Percentiles rank a stretch among this genome's conserved stretches.
Conservation (phyloP, 1,140 invertebrate species). For the Atta cephalotes region DNA sequence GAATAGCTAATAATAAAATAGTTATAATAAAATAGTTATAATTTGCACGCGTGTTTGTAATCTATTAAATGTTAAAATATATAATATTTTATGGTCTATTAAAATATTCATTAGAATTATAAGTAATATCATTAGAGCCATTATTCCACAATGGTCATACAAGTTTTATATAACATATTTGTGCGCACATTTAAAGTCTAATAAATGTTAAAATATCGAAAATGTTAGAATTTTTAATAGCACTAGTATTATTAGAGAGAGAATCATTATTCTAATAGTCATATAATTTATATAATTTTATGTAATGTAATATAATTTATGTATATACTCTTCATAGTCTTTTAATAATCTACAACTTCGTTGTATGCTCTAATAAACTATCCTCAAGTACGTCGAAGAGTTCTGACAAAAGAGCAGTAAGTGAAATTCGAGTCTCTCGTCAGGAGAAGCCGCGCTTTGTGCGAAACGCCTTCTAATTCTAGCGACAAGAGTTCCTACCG, state of each 20-base stretch:
- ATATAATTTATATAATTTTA: not conserved
- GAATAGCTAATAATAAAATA: not conserved
- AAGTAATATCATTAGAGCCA: not conserved
- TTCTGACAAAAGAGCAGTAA: constrained; percentile 36
- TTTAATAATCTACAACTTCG: not conserved
- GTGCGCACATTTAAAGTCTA: not conserved
- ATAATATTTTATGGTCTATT: not conserved
- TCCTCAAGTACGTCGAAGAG: constrained; percentile 11
- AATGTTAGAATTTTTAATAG: not conserved
- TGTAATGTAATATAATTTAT: not conserved
- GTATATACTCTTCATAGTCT: not conserved
- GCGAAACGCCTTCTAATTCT: constrained; percentile 67
- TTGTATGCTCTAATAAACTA: constrained; percentile 1
- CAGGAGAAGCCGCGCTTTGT: constrained; percentile 31
- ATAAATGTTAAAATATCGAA: not conserved
- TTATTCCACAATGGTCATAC: not conserved
- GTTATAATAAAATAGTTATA: not conserved
- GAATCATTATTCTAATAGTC: not conserved
- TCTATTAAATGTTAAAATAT: not conserved
- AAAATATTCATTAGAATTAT: not conserved
- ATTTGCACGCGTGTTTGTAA: not conserved
- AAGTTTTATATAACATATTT: not conserved
- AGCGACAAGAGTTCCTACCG: constrained; percentile 33
- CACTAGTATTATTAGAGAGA: not conserved
- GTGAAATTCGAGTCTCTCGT: constrained; percentile 59